Base-by-base conservation (phyloP, 1,140 invertebrate genomes). In the Sipha flava region DNA sequence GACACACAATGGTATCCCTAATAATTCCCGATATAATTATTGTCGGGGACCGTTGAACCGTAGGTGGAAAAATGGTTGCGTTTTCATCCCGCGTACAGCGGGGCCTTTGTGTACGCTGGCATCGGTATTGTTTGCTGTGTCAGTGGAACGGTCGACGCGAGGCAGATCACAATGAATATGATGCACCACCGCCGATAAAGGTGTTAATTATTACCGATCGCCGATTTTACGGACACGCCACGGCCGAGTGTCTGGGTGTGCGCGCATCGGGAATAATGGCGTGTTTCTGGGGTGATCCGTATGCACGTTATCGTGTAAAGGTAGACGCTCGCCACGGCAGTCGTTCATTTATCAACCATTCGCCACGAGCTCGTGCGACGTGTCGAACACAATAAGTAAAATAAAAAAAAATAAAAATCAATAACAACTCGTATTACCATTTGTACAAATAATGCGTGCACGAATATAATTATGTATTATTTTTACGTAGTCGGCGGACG, bases 11-110 rank as follows among this genome's bases (percentile, higher is more conserved):
- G 18, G 23, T 16, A 34, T 72, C 40, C 68, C 40, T 47, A 49
- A 31, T 14, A 45, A 70, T 70, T 52, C 6, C 70, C 70, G 26
- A 47, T 70, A 47, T 73, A 26, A 57, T 57, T 75, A 40, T 75
- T 75, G 72, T 75, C 72, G 31, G 49, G 1, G 52, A 40, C 72
- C 31, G 52, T 40, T 57, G 72, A 75, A 57, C 72, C 72, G 72
- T 57, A 57, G 52, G 52, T 29, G 52, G 72, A 57, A 57, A 73
- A 75, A 57, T 21, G 10, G 47, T 54, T 45, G 31, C 29, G 26
- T 21, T 14, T 29, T 14, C 26, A 26, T 1, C 16, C 21, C n/a
- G n/a, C 29, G 43, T 54, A n/a, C n/a, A n/a, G n/a, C n/a, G n/a
- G n/a, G n/a, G n/a, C n/a, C n/a, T n/a, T n/a, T n/a, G n/a, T n/a